Base-by-base conservation (phyloP, 1,140 invertebrate species). In the Ridgeia piscesae region DNA sequence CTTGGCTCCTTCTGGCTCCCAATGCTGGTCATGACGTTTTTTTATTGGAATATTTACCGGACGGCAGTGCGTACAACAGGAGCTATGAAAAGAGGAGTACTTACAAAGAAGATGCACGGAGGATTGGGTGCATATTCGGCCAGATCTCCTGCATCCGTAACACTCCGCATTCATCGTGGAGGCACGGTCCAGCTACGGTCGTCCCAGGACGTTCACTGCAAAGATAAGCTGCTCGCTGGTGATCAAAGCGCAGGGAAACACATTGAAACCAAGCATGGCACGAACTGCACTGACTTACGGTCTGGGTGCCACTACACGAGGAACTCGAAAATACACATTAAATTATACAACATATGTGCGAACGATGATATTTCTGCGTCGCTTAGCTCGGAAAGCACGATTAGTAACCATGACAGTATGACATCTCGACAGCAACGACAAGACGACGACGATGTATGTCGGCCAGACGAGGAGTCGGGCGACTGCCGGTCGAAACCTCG, bases 21-120 rank as follows among this genome's bases (percentile, higher is more conserved):
- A n/a, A 98, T 98, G 98, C 97, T 98, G 93, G 98, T 99, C 89
- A 99, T 99, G 98, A 96, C 99, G 93, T 99, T 99, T 97, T 98
- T 99, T 96, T 99, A 99, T 96, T 98, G 98, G 97, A 97, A 98
- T 93, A 99, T 99, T 93, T 99, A 99, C 96, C 97, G 97, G 93
- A 98, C 98, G 0, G 98, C 99, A 90, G 98, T 99, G 92, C 99
- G 99, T 95, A 96, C 95, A 48, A 92, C 98, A 17, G 11, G 33
- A 33, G 92, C 94, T 94, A 6, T 94, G 95, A 94, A 93, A 89
- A 50, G 91, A 11, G 95, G 95, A 92, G 94, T 92, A 89, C 95
- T 92, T 89, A 92, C 99, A 94, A 91, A 42, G 9, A 91, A 92
- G 89, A 35, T 77, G 58, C 58, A 77, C 58, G 58, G 58, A 4